Evolutionary conservation across 2,888 invertebrate genomes (phyloP).

Genomic region (Calameuta filiformis): DNA sequence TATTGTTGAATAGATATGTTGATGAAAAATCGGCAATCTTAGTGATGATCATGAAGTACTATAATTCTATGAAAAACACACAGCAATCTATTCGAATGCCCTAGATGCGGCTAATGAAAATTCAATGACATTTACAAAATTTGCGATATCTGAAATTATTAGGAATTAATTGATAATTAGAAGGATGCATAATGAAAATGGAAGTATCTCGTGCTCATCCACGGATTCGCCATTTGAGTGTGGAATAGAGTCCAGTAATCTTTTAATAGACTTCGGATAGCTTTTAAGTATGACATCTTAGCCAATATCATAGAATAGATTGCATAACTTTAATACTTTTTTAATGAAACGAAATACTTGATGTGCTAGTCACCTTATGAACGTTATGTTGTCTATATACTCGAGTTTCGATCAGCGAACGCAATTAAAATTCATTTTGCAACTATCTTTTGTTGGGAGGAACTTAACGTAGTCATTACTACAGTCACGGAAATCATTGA

Average conservation of each 20-base stretch:
- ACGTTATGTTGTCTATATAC: background rate
- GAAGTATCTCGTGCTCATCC: conserved; percentile 2
- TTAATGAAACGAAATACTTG: conserved; percentile 6
- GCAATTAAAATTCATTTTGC: background rate
- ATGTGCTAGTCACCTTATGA: conserved; percentile 5
- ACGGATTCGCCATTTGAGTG: background rate
- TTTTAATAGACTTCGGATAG: background rate
- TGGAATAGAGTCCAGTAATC: conserved; percentile 1
- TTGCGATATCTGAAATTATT: background rate
- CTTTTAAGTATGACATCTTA: background rate
- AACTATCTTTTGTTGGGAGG: background rate
- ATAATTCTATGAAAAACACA: background rate
- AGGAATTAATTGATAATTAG: background rate
- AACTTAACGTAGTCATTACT: background rate
- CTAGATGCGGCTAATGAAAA: background rate
- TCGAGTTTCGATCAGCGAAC: background rate
- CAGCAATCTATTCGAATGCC: background rate
- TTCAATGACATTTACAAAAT: background rate
- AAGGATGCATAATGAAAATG: background rate
- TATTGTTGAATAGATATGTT: conserved; percentile 3
- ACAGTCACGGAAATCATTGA: background rate
- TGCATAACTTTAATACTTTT: conserved; percentile 6
- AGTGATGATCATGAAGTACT: background rate
- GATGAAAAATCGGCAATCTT: background rate
- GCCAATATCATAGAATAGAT: conserved; percentile 3